These are phyloP conservation scores for Eupristina koningsbergeri DNA, from an alignment of 1,140 invertebrate species.

Conservation along the genomic window DNA sequence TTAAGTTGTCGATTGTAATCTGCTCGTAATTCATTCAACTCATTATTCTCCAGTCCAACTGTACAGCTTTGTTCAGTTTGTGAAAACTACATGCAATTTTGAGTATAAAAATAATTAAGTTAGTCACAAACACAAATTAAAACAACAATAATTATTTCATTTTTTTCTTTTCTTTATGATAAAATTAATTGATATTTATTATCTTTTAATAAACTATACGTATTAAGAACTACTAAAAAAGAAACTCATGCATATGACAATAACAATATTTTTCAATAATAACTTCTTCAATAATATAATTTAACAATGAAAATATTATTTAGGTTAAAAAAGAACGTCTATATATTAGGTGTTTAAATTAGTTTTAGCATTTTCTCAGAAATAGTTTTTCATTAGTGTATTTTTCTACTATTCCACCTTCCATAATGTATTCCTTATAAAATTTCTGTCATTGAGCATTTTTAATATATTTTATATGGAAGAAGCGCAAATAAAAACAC, in stretches of 20 bases:
- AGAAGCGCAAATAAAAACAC: too few species aligned
- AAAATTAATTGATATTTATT: background rate
- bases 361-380: background rate
- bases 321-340: too few species aligned
- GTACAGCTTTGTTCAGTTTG: constrained; percentile 65
- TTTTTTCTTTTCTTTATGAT: background rate
- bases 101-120: constrained; percentile 53
- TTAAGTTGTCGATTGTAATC: constrained; percentile 70
- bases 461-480: too few species aligned
- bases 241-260: constrained; percentile 38
- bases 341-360: background rate
- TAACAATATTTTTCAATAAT: background rate
- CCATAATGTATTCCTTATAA: too few species aligned
- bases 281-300: background rate
- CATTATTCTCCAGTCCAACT: constrained; percentile 59
- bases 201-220: background rate
- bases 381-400: background rate
- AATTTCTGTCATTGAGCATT: too few species aligned
- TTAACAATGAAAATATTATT: background rate
- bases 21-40: constrained; percentile 63
- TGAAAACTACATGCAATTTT: constrained; percentile 67
- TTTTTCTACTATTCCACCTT: too few species aligned
- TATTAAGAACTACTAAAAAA: background rate
- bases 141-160: constrained; percentile 4
- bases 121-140: constrained; percentile 56